phyloP scores from a whole-genome alignment of 1,140 invertebrate species.

The Sinonovacula constricta region DNA sequence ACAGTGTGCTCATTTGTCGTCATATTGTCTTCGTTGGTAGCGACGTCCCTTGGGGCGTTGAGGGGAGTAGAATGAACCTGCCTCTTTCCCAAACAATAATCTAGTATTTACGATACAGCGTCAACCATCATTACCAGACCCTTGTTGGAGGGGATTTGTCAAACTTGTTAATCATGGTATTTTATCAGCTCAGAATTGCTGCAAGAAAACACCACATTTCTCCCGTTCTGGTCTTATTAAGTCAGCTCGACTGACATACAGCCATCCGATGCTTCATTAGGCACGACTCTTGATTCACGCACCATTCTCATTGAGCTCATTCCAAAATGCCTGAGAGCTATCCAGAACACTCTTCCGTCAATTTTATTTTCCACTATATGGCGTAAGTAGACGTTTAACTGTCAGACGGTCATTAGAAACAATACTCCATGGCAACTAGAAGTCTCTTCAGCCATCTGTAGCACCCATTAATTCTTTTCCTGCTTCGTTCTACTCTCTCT shows the following conservation, averaged over 20 bases:
- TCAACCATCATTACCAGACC: constrained; percentile 47
- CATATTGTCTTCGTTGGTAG: too few relatives aligned
- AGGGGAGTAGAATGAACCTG: too few relatives aligned
- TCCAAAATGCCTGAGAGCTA: constrained; percentile 42
- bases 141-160: constrained; percentile 32
- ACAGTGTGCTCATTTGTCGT: too few relatives aligned
- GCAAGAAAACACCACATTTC: constrained; percentile 21
- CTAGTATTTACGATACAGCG: constrained; percentile 45
- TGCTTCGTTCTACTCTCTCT: too few relatives aligned
- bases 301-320: constrained; percentile 34
- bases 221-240: constrained; percentile 40
- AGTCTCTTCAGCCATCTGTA: not conserved
- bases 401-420: constrained; percentile 20
- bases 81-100: too few relatives aligned
- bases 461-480: constrained; percentile 26
- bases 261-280: constrained; percentile 42
- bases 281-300: constrained; percentile 27
- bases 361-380: constrained; percentile 15
- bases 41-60: too few relatives aligned
- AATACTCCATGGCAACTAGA: not conserved
- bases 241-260: constrained; percentile 40
- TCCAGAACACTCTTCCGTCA: constrained; percentile 26
- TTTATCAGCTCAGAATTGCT: constrained; percentile 33
- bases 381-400: constrained; percentile 38
- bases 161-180: constrained; percentile 45